These are phyloP conservation scores for Orthosia incerta DNA, from an alignment of 2,888 invertebrate genomes.

Conservation along the genomic window DNA sequence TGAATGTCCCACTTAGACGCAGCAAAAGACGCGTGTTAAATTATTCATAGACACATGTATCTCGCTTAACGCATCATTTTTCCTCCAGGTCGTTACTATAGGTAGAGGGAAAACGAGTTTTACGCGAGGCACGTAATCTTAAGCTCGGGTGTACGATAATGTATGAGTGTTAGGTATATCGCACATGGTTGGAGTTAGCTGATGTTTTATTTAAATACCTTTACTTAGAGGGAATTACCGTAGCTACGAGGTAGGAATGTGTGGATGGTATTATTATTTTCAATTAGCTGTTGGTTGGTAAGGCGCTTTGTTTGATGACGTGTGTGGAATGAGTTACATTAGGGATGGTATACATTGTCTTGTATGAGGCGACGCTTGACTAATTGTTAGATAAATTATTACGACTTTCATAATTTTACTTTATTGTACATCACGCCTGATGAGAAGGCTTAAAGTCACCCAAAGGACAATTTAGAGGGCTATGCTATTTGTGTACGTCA, in stretches of 20 bases:
- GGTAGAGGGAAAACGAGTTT: slow-evolving; percentile 53
- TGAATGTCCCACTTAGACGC: slow-evolving; percentile 47
- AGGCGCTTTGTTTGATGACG: slow-evolving; percentile 51
- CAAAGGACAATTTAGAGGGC: too few relatives aligned
- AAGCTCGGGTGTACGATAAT: slow-evolving; percentile 63
- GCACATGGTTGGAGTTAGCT: slow-evolving; percentile 46
- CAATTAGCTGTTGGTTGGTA: slow-evolving; percentile 55
- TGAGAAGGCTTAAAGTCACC: too few relatives aligned
- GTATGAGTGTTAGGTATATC: slow-evolving; percentile 58
- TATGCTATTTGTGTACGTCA: too few relatives aligned
- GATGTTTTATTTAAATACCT: slow-evolving; percentile 70
- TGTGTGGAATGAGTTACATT: slow-evolving; percentile 42
- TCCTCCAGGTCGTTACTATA: slow-evolving; percentile 60
- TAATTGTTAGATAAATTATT: slow-evolving; percentile 23
- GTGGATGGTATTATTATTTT: slow-evolving; percentile 60
- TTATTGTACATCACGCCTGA: too few relatives aligned
- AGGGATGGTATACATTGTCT: background rate
- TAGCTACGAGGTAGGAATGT: slow-evolving; percentile 49
- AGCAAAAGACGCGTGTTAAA: slow-evolving; percentile 67
- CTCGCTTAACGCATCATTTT: slow-evolving; percentile 73
- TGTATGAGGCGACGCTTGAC: slow-evolving; percentile 13
- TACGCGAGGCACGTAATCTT: slow-evolving; percentile 62
- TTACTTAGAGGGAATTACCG: slow-evolving; percentile 62
- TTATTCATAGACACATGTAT: slow-evolving; percentile 73
- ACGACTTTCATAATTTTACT: background rate